Evolutionary conservation across 2,113 vertebrate genomes (phyloP).

Genomic region (Phoxinus phoxinus): DNA sequence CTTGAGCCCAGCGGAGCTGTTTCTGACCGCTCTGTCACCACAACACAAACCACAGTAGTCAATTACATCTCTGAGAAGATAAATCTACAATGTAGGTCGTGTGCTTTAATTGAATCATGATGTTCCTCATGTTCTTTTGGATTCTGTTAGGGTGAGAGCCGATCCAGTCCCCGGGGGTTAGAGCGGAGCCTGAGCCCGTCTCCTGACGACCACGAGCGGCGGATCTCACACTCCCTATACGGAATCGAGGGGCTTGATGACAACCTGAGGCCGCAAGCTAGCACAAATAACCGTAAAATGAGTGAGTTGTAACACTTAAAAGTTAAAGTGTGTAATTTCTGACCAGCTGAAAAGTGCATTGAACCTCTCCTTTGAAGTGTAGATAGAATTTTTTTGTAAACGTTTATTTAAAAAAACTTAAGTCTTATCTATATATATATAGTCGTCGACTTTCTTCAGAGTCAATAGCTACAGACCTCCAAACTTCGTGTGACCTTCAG

Average conservation of each 20-base stretch:
- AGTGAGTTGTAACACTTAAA: conserved; percentile 75
- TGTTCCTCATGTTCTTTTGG: neutral
- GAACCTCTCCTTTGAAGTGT: too few relatives aligned
- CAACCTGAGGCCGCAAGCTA: conserved; percentile 80
- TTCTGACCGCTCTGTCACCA: conserved; percentile 4
- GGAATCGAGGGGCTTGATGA: conserved; percentile 88
- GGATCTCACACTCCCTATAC: conserved; percentile 94
- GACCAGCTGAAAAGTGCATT: too few relatives aligned
- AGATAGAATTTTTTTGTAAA: too few relatives aligned
- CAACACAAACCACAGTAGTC: neutral
- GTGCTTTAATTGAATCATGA: neutral
- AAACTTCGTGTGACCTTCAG: too few relatives aligned
- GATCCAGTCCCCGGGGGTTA: conserved; percentile 82
- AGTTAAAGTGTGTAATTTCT: neutral
- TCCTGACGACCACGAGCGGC: conserved; percentile 89
- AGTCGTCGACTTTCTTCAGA: too few relatives aligned
- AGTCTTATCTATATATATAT: too few relatives aligned
- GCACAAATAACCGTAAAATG: conserved; percentile 81
- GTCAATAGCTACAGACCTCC: too few relatives aligned
- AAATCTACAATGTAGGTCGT: neutral
- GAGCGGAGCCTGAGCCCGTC: conserved; percentile 82
- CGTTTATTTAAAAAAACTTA: too few relatives aligned
- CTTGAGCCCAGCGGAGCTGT: neutral
- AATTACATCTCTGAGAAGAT: neutral
- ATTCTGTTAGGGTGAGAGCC: conserved; percentile 72